Percentiles rank a stretch among this genome's conserved stretches.
phyloP scores from a whole-genome alignment of 1,140 invertebrate genomes.

The Megalonaias nervosa region DNA sequence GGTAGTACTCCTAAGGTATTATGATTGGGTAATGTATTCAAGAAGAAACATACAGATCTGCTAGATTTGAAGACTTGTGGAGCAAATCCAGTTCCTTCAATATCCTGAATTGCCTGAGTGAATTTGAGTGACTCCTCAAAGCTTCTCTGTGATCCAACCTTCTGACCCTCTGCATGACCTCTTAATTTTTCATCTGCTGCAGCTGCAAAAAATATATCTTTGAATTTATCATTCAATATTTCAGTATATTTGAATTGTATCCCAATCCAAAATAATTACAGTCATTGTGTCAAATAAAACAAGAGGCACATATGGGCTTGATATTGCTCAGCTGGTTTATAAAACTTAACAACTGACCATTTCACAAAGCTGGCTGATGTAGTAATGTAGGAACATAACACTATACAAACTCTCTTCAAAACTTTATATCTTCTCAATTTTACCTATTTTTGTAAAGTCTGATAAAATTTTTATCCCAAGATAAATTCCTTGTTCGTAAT shows the following conservation, averaged over 20 bases:
- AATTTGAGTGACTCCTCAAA: constrained; percentile 46
- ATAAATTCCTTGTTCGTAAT: too few relatives aligned
- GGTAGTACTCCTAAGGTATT: background rate
- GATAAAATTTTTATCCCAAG: too few relatives aligned
- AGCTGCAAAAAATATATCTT: constrained; percentile 32
- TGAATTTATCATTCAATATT: background rate
- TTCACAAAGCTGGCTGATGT: too few relatives aligned
- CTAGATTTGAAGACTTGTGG: constrained; percentile 43
- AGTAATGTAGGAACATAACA: too few relatives aligned
- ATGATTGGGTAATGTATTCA: background rate
- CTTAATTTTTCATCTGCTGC: constrained; percentile 57
- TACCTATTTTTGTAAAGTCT: too few relatives aligned
- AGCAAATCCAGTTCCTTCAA: constrained; percentile 48
- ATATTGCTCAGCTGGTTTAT: too few relatives aligned
- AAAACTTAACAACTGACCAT: too few relatives aligned
- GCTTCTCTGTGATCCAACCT: background rate
- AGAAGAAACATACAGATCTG: constrained; percentile 32
- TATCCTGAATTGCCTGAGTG: constrained; percentile 45
- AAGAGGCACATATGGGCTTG: too few relatives aligned
- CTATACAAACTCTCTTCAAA: too few relatives aligned
- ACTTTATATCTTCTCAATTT: too few relatives aligned
- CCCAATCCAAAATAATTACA: background rate
- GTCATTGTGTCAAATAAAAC: too few relatives aligned
- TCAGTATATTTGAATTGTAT: background rate
- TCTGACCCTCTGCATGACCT: constrained; percentile 30